Base-by-base conservation (phyloP, 2,888 invertebrate genomes). In the Epirrita christyi region DNA sequence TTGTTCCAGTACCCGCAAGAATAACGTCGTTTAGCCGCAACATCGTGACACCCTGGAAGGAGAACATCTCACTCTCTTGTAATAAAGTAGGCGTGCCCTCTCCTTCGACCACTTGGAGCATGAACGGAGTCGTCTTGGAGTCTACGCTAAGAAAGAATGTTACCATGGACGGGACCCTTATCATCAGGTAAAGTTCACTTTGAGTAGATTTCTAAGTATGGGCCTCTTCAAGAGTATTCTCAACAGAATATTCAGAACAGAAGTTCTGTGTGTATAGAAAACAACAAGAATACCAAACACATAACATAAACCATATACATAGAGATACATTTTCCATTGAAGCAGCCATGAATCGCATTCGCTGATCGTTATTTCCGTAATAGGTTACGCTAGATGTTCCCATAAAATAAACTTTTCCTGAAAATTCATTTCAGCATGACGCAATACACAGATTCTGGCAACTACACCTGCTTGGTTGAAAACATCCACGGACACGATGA, bases 401-500 rank as follows among this genome's bases (percentile, higher is more conserved):
- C 21, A 21, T 21, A 32, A 29, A 29, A 7, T 32, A 7, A 32
- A 2, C 32, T 32, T 32, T 21, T 4, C 21, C 2, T 21, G 2
- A 2, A 21, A 21, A 21, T 21, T 2, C 4, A 21, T 21, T 21
- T 34, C 91, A 92, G 92, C 64, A 90, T 91, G 88, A 92, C 96
- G 4, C 96, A 97, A 79, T 95, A 95, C 67, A 94, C 94, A 15
- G 98, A 98, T 83, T 96, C 96, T 68, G 97, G 97, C 10, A 98
- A 98, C 88, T 98, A 98, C 84, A 97, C 97, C 0, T 98, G 98
- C 78, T 92, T 93, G 34, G 97, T 97, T 0, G 96, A 97, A 75
- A 98, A 98, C 81, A 93, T 93, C 8, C 95, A 96, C 85, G 97
- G 97, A 1, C 94, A 94, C 53, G 97, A 97, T 83, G 96, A 96